Conservation (phyloP, 2,113 vertebrate species). For the Zosterops hypoxanthus region DNA sequence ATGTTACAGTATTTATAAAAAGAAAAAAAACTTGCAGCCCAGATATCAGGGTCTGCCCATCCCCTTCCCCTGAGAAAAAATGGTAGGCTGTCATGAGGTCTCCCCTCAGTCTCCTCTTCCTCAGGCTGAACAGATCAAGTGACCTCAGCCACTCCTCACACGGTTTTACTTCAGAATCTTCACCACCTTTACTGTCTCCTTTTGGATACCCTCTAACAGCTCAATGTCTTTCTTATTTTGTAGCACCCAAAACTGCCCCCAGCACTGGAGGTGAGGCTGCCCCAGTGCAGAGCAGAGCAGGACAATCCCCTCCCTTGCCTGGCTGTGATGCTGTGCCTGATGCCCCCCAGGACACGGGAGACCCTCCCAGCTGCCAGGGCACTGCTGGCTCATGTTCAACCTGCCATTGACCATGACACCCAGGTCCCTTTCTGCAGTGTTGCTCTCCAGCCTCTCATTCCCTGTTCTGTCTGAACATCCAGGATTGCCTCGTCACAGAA, state of each 20-base stretch:
- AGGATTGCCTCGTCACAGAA: not conserved
- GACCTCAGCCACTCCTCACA: accelerated
- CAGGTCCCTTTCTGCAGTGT: not conserved
- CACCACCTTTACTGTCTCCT: accelerated
- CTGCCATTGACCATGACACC: accelerated
- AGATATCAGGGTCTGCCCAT: not conserved
- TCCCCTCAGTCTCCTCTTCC: not conserved
- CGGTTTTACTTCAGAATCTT: accelerated
- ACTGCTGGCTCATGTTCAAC: accelerated
- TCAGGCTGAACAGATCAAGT: not conserved
- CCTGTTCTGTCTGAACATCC: not conserved
- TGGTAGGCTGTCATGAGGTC: not conserved
- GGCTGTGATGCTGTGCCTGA: not conserved
- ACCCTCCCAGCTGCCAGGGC: not conserved
- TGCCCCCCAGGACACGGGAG: not conserved
- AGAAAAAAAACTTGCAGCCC: not conserved
- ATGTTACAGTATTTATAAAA: not conserved
- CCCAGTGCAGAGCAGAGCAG: not conserved
- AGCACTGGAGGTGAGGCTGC: not conserved
- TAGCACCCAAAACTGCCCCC: not conserved
- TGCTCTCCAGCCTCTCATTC: not conserved
- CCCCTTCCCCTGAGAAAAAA: not conserved
- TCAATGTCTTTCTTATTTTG: accelerated
- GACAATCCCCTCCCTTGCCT: not conserved
- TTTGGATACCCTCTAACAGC: not conserved